Base-by-base conservation (phyloP, 53 echinoderm and acorn worm genomes). In the Patiria pectinifera region DNA sequence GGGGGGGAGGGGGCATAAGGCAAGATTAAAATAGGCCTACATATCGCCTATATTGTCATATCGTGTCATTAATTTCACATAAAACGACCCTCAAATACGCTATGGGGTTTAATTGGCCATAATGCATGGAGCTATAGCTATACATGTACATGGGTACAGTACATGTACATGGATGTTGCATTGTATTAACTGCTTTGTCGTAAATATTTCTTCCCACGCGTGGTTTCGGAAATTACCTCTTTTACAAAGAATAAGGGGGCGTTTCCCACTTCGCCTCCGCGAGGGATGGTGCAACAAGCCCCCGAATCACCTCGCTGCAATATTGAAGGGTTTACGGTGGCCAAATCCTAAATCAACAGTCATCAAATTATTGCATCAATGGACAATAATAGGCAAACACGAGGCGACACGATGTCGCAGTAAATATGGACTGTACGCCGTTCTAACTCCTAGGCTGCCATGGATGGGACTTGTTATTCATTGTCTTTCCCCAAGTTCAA, bases 341-440 rank as follows among this genome's bases (percentile, higher is more conserved):
- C 66, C 3, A 66, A 66, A 14, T 16, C 14, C 66, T 16, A 14
- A 66, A 13, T 11, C 66, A 66, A 66, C 66, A 66, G 3, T 66
- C 60, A 12, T 60, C 60, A 60, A 60, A 4, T 18, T 14, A 3
- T 66, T 16, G 66, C 10, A 66, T 66, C 66, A 3, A 11, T 66
- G 66, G 60, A 60, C 66, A 66, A 66, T 66, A 35, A 53, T 53
- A 53, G 53, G 53, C 59, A 59, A 18, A 63, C 70, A 47, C 46
- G 12, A 15, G 86, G 86, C 86, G 86, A 75, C 86, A 72, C n/a
- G 19, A 72, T 24, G 86, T 71, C 86, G 35, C 74, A 23, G n/a
- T 71, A 13, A 46, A 53, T 22, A 75, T 66, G 66, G 53, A 86
- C 23, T 49, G 45, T 11, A 9, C 26, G 15, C 3, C 24, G 24